Evolutionary conservation across 2,888 invertebrate species (phyloP), one percentile per base, ranked within the genome.

Genomic region (Automeris io): DNA sequence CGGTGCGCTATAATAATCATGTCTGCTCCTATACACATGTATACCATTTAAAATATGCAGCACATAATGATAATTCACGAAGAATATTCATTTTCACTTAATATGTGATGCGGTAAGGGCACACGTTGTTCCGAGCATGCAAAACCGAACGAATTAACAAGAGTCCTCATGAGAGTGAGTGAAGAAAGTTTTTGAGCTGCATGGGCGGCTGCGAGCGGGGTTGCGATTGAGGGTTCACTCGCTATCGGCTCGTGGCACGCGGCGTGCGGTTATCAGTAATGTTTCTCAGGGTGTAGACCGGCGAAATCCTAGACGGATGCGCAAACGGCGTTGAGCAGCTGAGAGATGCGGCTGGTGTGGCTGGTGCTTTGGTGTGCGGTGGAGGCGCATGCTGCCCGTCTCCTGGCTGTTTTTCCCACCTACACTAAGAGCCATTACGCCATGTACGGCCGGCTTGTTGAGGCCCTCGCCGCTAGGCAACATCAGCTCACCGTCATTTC

Each of bases 361-460:
- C 45, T 69, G 47, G 57, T 61, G 47, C 40, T 73, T 49, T 46
- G 47, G 46, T 64, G 60, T 54, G 69, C 51, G 51, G 60, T 60
- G 41, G 60, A 57, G 42, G 68, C 62, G 42, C 57, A 64, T 29
- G 72, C 77, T 37, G 87, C 87, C 21, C 69, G 79, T 11, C 55
- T 88, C 22, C 70, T 88, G 23, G 87, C 73, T 43, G 78, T 88
- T 29, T 62, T 88, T 50, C 88, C 88, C 13, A 86, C 87, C 32
- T 82, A 88, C 67, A 87, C 87, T 31, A 78, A 79, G 52, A 88
- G 88, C 62, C 88, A 88, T 61, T 76, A 82, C 46, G 87, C 86
- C 39, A 87, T 88, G 79, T 88, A 87, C 52, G 82, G 87, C 40
- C 68, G 73, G 38, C 71, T 88, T 11, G 57, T 88, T 13, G 73